Percentiles rank a stretch among this genome's conserved stretches.
phyloP scores from a whole-genome alignment of 2,797 vertebrate species.

The Odontamblyopus lacepedii region DNA sequence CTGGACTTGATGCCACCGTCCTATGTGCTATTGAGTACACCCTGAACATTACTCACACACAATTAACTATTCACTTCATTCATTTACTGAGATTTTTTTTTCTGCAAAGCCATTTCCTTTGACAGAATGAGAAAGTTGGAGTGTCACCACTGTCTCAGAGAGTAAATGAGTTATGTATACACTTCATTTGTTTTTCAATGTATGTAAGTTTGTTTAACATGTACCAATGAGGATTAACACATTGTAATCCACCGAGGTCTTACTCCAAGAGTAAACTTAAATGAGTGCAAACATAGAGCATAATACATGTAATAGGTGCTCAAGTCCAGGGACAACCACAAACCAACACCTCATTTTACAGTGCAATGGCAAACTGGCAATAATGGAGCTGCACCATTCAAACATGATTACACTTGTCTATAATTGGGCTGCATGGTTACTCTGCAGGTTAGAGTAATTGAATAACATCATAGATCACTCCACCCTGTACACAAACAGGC shows the following conservation, averaged over 20 bases:
- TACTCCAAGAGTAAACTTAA: too few relatives aligned
- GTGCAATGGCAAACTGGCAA: conserved; percentile 1
- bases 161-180: too few relatives aligned
- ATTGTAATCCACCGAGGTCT: too few relatives aligned
- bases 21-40: neutral
- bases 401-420: conserved; percentile 41
- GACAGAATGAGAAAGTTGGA: neutral
- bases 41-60: neutral
- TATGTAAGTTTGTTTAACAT: too few relatives aligned
- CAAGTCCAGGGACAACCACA: conserved; percentile 20
- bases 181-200: too few relatives aligned
- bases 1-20: neutral
- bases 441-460: conserved; percentile 17
- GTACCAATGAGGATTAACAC: too few relatives aligned
- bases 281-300: too few relatives aligned
- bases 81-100: neutral
- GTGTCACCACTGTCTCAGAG: too few relatives aligned
- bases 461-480: conserved; percentile 14
- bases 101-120: neutral
- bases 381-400: conserved; percentile 3
- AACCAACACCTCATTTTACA: conserved; percentile 40
- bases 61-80: neutral
- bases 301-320: too few relatives aligned
- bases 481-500: conserved; percentile 25
- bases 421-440: conserved; percentile 26